Conservation (phyloP, 2,888 invertebrate species). For the Clivina fossor region DNA sequence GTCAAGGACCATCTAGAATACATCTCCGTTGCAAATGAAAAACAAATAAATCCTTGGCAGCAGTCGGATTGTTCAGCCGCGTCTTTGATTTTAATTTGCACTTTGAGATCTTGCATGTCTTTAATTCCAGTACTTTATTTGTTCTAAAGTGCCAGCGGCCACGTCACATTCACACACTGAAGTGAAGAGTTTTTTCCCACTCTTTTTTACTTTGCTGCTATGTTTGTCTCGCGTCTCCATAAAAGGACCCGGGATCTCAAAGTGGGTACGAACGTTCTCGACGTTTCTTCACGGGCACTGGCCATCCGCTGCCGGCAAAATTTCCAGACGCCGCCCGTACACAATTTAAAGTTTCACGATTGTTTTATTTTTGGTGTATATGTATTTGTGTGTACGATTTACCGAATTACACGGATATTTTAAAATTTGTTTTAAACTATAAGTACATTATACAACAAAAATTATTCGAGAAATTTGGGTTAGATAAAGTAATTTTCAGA, state of each 20-base stretch:
- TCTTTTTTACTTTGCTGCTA: constrained; percentile 6
- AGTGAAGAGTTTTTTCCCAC: constrained; percentile 4
- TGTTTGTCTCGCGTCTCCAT: too few species aligned
- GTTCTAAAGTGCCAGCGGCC: constrained; percentile 1
- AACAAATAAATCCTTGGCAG: too few species aligned
- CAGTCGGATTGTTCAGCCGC: too few species aligned
- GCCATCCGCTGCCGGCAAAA: not conserved
- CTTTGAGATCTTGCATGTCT: constrained; percentile 20
- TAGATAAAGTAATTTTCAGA: not conserved
- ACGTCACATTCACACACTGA: constrained; percentile 22
- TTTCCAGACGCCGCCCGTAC: not conserved
- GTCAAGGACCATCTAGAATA: too few species aligned
- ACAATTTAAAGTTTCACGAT: constrained; percentile 29
- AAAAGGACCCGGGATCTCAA: constrained; percentile 19
- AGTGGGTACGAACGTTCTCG: constrained; percentile 1
- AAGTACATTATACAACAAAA: constrained; percentile 10
- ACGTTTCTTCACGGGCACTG: not conserved
- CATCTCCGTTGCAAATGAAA: too few species aligned
- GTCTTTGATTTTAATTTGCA: constrained; percentile 12
- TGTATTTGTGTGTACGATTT: constrained; percentile 16
- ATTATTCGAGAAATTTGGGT: not conserved
- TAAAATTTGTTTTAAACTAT: too few species aligned
- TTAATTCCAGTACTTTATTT: constrained; percentile 21
- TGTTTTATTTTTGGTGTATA: too few species aligned
- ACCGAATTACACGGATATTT: too few species aligned